phyloP scores from a whole-genome alignment of 2,113 vertebrate species.

The Salvelinus sp. region DNA sequence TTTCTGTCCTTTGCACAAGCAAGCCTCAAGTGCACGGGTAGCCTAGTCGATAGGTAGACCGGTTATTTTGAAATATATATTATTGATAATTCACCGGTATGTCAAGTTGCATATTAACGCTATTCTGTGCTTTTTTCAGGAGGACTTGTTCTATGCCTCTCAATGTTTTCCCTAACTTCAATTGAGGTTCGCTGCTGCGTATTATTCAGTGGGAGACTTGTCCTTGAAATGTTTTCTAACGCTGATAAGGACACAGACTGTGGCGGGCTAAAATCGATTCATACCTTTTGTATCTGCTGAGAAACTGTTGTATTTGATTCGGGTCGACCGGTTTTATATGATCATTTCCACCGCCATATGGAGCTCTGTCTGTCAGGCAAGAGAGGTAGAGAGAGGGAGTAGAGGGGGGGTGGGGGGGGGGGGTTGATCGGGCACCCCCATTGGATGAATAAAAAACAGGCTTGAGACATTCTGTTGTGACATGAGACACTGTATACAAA shows the following conservation, averaged over 20 bases:
- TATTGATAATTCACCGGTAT: background rate
- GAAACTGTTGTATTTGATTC: slow-evolving; percentile 32
- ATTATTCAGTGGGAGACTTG: slow-evolving; percentile 32
- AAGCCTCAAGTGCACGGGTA: too few species aligned
- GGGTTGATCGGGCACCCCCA: too few species aligned
- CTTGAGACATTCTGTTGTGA: too few species aligned
- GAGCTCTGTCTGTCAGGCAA: slow-evolving; percentile 35
- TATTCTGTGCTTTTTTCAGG: background rate
- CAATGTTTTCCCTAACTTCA: background rate
- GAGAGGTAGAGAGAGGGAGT: background rate
- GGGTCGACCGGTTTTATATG: slow-evolving; percentile 26
- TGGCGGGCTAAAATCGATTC: slow-evolving; percentile 42
- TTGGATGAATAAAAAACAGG: too few species aligned
- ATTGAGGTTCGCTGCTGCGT: slow-evolving; percentile 37
- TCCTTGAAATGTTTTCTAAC: slow-evolving; percentile 52
- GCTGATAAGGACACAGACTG: slow-evolving; percentile 45
- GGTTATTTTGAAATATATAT: background rate
- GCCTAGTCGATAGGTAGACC: background rate
- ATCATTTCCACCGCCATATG: slow-evolving; percentile 27
- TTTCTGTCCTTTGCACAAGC: too few species aligned
- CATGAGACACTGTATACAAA: too few species aligned
- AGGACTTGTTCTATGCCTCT: background rate
- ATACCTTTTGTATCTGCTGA: slow-evolving; percentile 21
- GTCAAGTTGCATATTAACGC: background rate
- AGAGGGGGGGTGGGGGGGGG: too few species aligned